A percentile compares a stretch with the other conserved stretches of the same genome.
Conservation (phyloP, 1,140 invertebrate genomes). For the Atopsyche davidsoni region DNA sequence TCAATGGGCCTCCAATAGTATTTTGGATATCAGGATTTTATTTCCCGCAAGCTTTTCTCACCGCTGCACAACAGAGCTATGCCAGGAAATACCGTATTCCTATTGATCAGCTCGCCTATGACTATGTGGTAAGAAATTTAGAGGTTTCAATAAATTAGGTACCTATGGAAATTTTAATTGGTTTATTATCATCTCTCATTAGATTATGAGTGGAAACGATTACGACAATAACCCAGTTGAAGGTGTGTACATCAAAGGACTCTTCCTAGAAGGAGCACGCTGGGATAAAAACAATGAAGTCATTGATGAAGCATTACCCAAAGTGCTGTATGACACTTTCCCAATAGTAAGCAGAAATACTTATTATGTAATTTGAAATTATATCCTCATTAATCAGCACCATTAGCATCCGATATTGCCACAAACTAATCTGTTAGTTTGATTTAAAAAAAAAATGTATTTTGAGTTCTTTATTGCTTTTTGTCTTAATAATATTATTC, state of each 20-base stretch:
- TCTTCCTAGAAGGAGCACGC: constrained; percentile 82
- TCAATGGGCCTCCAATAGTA: constrained; percentile 69
- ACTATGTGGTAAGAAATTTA: constrained; percentile 59
- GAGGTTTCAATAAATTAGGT: neutral
- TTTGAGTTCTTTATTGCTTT: constrained; percentile 3
- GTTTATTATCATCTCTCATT: constrained; percentile 11
- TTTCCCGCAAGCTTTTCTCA: constrained; percentile 93
- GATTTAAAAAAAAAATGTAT: neutral
- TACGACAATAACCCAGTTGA: constrained; percentile 58
- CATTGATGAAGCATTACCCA: constrained; percentile 75
- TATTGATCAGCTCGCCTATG: constrained; percentile 83
- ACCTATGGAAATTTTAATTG: constrained; percentile 18
- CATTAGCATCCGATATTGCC: neutral
- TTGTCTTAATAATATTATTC: neutral
- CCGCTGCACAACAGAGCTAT: constrained; percentile 89
- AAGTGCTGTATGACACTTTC: constrained; percentile 75
- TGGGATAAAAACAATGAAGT: constrained; percentile 65
- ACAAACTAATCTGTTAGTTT: neutral
- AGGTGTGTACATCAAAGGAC: constrained; percentile 77
- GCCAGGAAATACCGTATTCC: constrained; percentile 86
- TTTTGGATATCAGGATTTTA: constrained; percentile 95
- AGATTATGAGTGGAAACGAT: constrained; percentile 45
- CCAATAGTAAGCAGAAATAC: constrained; percentile 56
- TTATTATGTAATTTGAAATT: neutral
- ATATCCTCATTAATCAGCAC: neutral